Base-by-base conservation (phyloP, 2,888 invertebrate genomes). In the Amaurobius ferox region DNA sequence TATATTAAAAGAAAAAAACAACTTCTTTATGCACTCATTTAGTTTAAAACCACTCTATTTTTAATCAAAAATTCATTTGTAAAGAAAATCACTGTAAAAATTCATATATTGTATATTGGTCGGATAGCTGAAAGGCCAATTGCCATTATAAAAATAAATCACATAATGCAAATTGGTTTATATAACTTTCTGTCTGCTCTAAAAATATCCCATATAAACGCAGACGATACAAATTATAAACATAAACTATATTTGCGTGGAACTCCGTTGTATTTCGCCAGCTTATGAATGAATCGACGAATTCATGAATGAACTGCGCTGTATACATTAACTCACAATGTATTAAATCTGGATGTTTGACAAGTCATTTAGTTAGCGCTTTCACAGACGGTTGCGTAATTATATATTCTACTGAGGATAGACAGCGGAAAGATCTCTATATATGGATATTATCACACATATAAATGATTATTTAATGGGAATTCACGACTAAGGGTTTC, bases 301-400 rank as follows among this genome's bases (percentile, higher is more conserved):
- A 44, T 44, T 44, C 44, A 44, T 44, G 44, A 44, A 44, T 44
- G 44, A 44, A 44, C 44, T 13, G 9, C 44, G 44, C n/a, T 44
- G 44, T 44, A 44, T 44, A 16, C 44, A 44, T 44, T 44, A 11
- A 44, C 6, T n/a, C 44, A 44, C 16, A 44, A 6, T 44, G 44
- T 44, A 44, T 44, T 44, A 44, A 44, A 44, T 44, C 7, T 6
- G 44, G 44, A 44, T 44, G n/a, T 44, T 44, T 44, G 44, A 44
- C 44, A 44, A n/a, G 16, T 44, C 44, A 44, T 44, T 44, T 44
- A 44, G 44, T 44, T 44, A 11, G 16, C 35, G 6, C 44, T 11
- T 16, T 44, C 16, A 16, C 44, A 44, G 44, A 44, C 44, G 16
- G 44, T 44, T 44, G 16, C 44, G 16, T 44, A 44, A 44, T 44